Evolutionary conservation across 2,888 invertebrate species (phyloP), one percentile per base, ranked within the genome.

Genomic region (Charanyca ferruginea): DNA sequence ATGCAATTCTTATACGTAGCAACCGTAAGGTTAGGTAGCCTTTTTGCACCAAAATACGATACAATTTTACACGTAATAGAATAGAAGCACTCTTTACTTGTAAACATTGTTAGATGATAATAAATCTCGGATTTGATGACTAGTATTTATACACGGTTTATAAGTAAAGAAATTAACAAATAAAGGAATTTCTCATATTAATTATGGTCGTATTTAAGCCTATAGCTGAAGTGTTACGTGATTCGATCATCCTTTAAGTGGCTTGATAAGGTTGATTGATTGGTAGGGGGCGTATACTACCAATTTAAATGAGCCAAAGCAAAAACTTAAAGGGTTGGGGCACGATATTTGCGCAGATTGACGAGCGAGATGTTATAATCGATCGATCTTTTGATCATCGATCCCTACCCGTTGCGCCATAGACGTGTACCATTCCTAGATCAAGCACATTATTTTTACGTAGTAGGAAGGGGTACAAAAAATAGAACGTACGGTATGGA

Each of bases 11-110:
- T 75, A 69, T 53, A 69, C 35, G 55, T 70, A 73, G 66, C 61
- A 66, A 38, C 53, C 64, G 62, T 53, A 69, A 58, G 51, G 54
- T 72, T 69, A 73, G 60, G 71, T 83, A 83, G 85, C 80, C 81
- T 83, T 86, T 87, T 85, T 87, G 89, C 89, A 89, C 87, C 83
- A 80, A 80, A 60, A 79, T 80, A 79, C 60, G 32, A 63, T 66
- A 75, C 23, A 49, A 42, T 53, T 54, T 52, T 66, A 78, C 62
- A 49, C 51, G 8, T 23, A 49, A 53, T 67, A 70, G 42, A n/a
- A 59, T 66, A 74, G 41, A 66, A 45, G 11, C 44, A 51, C 42
- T 47, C 60, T 64, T 67, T 75, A 78, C 57, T 63, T 65, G 52
- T 61, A 68, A 70, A 77, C 62, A 20, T 63, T 68, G 64, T 60